phyloP scores from a whole-genome alignment of 2,888 invertebrate genomes.

The Cotesia congregata region DNA sequence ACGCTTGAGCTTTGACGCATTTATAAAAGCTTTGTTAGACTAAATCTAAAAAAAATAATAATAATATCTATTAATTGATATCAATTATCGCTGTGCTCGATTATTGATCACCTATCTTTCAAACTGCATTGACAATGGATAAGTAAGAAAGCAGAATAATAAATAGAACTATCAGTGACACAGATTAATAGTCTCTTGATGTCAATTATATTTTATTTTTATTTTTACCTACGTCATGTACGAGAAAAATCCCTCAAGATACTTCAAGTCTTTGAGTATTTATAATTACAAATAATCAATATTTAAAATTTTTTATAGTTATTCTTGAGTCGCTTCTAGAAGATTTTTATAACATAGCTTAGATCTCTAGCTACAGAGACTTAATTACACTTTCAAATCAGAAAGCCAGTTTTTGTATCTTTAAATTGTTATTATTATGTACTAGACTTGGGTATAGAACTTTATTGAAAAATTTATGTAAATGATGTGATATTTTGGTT shows the following conservation, averaged over 20 bases:
- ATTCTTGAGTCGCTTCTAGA: too few relatives aligned
- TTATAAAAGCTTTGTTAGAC: neutral
- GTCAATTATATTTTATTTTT: neutral
- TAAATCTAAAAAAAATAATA: neutral
- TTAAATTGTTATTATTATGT: too few relatives aligned
- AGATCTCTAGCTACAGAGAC: too few relatives aligned
- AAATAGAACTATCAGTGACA: neutral
- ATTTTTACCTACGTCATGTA: constrained; percentile 6
- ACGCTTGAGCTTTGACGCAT: neutral
- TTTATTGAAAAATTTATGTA: too few relatives aligned
- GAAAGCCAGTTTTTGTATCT: too few relatives aligned
- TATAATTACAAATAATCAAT: neutral
- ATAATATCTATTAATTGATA: neutral
- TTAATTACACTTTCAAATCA: too few relatives aligned
- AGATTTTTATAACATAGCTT: too few relatives aligned
- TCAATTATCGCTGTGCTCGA: neutral
- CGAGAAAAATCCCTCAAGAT: neutral
- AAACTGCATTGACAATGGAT: neutral
- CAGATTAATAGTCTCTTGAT: neutral
- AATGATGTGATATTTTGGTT: too few relatives aligned
- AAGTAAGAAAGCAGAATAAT: neutral
- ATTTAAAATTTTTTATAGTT: neutral
- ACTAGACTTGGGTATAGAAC: too few relatives aligned
- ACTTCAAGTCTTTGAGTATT: neutral
- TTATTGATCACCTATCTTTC: neutral